Percentiles rank a stretch among this genome's conserved stretches.
Conservation (phyloP, 1,140 invertebrate genomes). For the Procambarus clarkii region DNA sequence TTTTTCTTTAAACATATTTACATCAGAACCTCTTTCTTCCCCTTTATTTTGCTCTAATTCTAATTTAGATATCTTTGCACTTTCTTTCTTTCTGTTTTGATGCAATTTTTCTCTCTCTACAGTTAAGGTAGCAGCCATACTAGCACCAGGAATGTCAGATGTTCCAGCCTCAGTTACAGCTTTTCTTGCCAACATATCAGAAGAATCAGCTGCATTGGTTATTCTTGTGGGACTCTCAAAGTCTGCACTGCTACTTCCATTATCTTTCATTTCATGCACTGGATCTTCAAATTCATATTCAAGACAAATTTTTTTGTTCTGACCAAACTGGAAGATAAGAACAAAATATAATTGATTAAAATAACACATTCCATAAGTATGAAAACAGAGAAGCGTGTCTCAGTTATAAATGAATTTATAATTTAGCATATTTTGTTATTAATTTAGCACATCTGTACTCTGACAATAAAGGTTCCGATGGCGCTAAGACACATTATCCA, state of each 20-base stretch:
- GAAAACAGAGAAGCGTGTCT: too few species aligned
- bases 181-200: not conserved
- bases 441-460: too few species aligned
- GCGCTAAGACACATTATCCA: too few species aligned
- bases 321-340: constrained; percentile 31
- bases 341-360: not conserved
- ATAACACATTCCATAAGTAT: too few species aligned
- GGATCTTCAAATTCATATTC: constrained; percentile 59
- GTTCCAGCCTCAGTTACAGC: not conserved
- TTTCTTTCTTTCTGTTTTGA: not conserved
- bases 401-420: too few species aligned
- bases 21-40: not conserved
- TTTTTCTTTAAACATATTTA: constrained; percentile 21
- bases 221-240: not conserved
- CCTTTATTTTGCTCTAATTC: not conserved
- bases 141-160: not conserved
- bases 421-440: too few species aligned
- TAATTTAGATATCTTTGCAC: not conserved
- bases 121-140: not conserved
- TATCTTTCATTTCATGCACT: not conserved
- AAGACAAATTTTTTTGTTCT: constrained; percentile 53
- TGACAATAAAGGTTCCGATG: too few species aligned
- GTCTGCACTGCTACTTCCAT: not conserved
- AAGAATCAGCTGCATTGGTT: not conserved
- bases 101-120: not conserved